Base-by-base conservation (phyloP, 2,113 vertebrate species). In the Tetraodon nigroviridis region DNA sequence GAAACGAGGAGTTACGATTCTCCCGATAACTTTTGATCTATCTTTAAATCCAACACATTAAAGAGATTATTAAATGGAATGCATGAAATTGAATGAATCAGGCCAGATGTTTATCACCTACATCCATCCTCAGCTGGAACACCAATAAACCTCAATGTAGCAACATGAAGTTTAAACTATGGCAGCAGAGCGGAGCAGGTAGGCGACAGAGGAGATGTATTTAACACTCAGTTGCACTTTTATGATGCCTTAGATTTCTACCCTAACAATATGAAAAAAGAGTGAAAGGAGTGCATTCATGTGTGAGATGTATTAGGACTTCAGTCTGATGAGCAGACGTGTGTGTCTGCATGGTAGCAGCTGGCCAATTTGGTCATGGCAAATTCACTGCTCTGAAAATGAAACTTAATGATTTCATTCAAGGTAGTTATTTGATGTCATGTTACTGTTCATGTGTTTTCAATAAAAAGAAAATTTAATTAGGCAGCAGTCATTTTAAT, bases 241-340 rank as follows among this genome's bases (percentile, higher is more conserved):
- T 71, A 29, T 0, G 13, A 79, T 73, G 79, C 75, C 76, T 82
- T 80, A 64, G 63, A 68, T 76, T 73, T 58, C 0, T 51, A 58
- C 57, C 44, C 41, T 75, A 42, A 64, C 59, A 8, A 65, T 45
- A 64, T 57, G 69, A 64, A 44, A 51, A 56, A 24, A 72, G 32
- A 11, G 32, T 12, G 32, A 7, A 11, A 8, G 10, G 32, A 37
- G 32, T 37, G 12, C 32, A 12, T 37, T 37, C 32, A 48, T 67
- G 52, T 60, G 46, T 60, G 74, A 78, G 77, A 74, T 78, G 56
- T 51, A 10, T 3, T 18, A 32, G 15, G 46, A 64, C 58, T 44
- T 56, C 16, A 1, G 16, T 67, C 17, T 47, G 4, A 17, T 48
- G 8, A 48, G 46, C n/a, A 7, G 5, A 48, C n/a, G 2, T 48